A percentile compares a stretch with the other conserved stretches of the same genome.
These are phyloP conservation scores for Archilochus colubris DNA, from an alignment of 2,113 vertebrate genomes.

Conservation along the genomic window DNA sequence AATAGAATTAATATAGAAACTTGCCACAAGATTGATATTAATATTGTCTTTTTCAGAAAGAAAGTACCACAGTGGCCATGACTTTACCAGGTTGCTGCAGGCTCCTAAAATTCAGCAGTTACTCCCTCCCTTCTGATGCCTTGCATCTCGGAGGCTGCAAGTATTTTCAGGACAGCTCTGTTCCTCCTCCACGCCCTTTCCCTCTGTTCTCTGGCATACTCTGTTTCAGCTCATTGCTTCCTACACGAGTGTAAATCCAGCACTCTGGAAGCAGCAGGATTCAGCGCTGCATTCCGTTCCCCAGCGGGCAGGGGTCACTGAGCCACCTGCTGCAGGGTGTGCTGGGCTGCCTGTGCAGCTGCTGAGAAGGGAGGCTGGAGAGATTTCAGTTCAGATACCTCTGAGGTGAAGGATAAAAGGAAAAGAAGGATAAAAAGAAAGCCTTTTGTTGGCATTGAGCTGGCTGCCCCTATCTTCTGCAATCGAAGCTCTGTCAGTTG, in stretches of 20 bases:
- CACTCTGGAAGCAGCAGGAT: neutral
- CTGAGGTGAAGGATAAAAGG: neutral
- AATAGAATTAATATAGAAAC: neutral
- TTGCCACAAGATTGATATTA: neutral
- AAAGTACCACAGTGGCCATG: neutral
- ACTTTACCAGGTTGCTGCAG: neutral
- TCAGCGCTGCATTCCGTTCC: neutral
- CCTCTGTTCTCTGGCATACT: neutral
- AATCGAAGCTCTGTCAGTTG: neutral
- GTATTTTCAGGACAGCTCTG: neutral
- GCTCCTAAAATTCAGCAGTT: neutral
- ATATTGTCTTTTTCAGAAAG: neutral
- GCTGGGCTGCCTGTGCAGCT: slow-evolving; percentile 31
- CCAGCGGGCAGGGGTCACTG: fast-evolving
- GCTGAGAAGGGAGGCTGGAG: neutral
- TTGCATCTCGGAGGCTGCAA: neutral
- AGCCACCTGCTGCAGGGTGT: slow-evolving; percentile 14
- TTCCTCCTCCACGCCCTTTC: neutral
- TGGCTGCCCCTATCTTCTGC: neutral
- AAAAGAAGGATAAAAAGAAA: neutral
- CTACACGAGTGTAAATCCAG: neutral
- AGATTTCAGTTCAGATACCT: neutral
- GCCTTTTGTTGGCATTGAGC: too few species aligned
- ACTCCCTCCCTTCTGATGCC: neutral
- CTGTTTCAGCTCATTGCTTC: slow-evolving; percentile 5